Conservation (phyloP, 2,113 vertebrate genomes). For the Colossoma macropomum region DNA sequence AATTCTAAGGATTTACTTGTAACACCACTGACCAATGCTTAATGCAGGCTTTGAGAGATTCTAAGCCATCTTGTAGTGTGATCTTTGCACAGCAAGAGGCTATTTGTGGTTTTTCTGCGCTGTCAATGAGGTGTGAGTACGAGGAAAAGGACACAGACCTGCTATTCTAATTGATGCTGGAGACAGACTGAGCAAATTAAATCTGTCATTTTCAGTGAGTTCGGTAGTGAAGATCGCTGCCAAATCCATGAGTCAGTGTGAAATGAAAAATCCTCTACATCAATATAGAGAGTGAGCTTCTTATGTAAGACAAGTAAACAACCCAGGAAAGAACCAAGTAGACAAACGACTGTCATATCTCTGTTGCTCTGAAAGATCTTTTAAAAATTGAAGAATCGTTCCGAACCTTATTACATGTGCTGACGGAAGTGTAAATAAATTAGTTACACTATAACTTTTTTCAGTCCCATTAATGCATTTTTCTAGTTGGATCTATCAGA, state of each 20-base stretch:
- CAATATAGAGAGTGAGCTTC: constrained; percentile 40
- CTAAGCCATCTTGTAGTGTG: background rate
- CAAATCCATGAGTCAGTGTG: constrained; percentile 62
- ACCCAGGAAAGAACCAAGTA: background rate
- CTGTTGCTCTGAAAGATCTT: background rate
- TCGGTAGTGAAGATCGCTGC: constrained; percentile 56
- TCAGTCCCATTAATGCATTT: no score
- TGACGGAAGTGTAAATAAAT: background rate
- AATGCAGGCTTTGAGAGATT: background rate
- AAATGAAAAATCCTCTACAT: constrained; percentile 44
- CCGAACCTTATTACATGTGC: background rate
- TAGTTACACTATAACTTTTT: no score
- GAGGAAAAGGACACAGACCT: constrained; percentile 28
- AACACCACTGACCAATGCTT: background rate
- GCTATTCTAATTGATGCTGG: constrained; percentile 32
- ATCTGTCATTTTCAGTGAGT: constrained; percentile 43
- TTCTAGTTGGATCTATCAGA: no score
- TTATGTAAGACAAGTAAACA: constrained; percentile 28
- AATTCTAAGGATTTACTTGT: no score
- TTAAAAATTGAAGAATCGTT: background rate
- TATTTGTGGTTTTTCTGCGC: constrained; percentile 32
- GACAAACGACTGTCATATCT: background rate
- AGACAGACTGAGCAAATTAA: constrained; percentile 36
- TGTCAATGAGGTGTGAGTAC: constrained; percentile 11
- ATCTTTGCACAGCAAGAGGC: constrained; percentile 14